phyloP scores from a whole-genome alignment of 2,113 vertebrate genomes.

The Empidonax traillii region DNA sequence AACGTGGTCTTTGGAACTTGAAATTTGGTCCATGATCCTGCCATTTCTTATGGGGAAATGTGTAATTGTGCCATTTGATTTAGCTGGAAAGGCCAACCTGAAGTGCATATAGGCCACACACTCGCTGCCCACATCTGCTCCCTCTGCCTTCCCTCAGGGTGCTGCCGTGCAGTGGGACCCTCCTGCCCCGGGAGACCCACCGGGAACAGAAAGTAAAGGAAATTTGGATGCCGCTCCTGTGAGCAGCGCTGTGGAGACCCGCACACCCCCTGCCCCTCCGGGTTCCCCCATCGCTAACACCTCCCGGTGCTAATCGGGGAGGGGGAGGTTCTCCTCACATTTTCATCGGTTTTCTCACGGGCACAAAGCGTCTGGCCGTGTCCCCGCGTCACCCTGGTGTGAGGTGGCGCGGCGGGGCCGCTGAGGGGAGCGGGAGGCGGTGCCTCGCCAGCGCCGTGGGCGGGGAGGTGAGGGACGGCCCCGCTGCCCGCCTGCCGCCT shows the following conservation, averaged over 20 bases:
- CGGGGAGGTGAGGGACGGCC: background rate
- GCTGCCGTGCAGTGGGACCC: rapidly evolving
- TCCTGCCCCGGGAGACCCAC: background rate
- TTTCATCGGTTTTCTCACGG: background rate
- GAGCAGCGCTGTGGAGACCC: background rate
- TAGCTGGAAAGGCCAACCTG: background rate
- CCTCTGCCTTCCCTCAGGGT: background rate
- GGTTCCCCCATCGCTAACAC: background rate
- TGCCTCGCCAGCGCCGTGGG: rapidly evolving
- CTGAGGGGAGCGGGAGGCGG: background rate
- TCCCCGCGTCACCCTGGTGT: rapidly evolving
- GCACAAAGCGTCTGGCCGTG: rapidly evolving
- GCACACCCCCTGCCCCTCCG: background rate
- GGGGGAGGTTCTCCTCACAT: rapidly evolving
- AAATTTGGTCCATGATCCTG: background rate
- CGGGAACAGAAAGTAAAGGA: background rate
- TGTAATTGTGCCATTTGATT: rapidly evolving
- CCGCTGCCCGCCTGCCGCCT: background rate
- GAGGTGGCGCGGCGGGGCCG: rapidly evolving
- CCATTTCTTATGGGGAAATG: background rate
- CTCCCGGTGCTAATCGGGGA: rapidly evolving
- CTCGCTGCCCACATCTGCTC: background rate
- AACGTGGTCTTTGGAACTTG: background rate
- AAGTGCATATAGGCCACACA: rapidly evolving
- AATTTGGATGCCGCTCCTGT: rapidly evolving